Base-by-base conservation (phyloP, 2,113 vertebrate genomes). In the Takifugu bimaculatus region DNA sequence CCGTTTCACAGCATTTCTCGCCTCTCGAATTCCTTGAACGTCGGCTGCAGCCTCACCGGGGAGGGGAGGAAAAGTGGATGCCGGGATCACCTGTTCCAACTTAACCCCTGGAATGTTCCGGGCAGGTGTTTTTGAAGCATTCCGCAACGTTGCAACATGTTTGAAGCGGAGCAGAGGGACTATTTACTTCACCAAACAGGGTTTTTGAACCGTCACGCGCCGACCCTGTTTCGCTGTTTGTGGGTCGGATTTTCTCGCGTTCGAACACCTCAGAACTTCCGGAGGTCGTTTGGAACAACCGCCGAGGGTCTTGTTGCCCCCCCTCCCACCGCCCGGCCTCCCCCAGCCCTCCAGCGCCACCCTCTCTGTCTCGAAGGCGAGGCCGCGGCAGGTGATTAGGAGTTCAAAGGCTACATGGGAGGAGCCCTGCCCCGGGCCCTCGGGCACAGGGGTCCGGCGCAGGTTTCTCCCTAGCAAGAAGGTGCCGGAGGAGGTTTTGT, bases 331-430 rank as follows among this genome's bases (percentile, higher is more conserved):
- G 11, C 32, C 60, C 35, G 11, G 35, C 35, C 35, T 39, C 35
- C 35, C 35, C 2, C 7, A 39, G 35, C 35, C 77, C 66, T 73
- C 25, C 65, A 54, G 70, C 68, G 54, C 65, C 71, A 55, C 68
- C 64, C 51, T 26, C 29, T 11, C 45, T 58, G 28, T 54, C 55
- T 52, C 13, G 39, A 55, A 65, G 61, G 42, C 2, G 53, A 20
- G 57, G 62, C 50, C 51, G 57, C 70, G 56, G 54, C 67, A 72
- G 75, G 79, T 85, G 77, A 85, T 82, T 68, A 74, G 55, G 45
- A 76, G 78, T 84, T 87, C 74, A 85, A 84, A 87, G 75, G 50
- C 5, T 78, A 51, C 29, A 32, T 14, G 57, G 79, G 79, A 58
- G 71, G 60, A 72, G 66, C 12, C 39, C 11, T 2, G 70, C 85